Evolutionary conservation across 2,888 invertebrate genomes (phyloP).

Genomic region (Molorchus minor): DNA sequence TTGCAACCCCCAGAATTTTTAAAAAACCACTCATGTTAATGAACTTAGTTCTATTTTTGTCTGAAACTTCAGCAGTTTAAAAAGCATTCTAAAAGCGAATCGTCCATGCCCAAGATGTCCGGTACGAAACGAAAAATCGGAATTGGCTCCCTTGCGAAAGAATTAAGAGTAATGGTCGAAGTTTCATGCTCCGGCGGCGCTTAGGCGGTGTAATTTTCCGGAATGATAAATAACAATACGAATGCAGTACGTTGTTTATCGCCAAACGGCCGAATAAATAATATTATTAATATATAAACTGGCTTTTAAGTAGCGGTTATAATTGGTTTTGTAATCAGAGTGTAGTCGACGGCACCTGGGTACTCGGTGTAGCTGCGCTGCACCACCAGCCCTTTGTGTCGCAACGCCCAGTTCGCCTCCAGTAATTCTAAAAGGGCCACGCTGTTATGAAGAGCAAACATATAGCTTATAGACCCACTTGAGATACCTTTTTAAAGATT

Average conservation of each 20-base stretch:
- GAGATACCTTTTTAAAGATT: too few species aligned
- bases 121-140: too few species aligned
- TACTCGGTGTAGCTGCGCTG: constrained; percentile 32
- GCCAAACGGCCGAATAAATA: constrained; percentile 50
- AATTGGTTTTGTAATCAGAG: constrained; percentile 61
- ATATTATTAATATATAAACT: constrained; percentile 55
- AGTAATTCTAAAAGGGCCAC: constrained; percentile 42
- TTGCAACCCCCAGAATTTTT: too few species aligned
- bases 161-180: constrained; percentile 33
- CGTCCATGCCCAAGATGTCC: too few species aligned
- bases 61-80: too few species aligned
- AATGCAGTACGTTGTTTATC: constrained; percentile 28
- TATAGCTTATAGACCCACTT: too few species aligned
- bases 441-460: constrained; percentile 34
- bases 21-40: too few species aligned
- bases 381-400: constrained; percentile 29
- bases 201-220: constrained; percentile 29
- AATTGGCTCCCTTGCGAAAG: constrained; percentile 1
- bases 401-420: constrained; percentile 41
- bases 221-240: constrained; percentile 36
- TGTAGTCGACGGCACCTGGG: constrained; percentile 56
- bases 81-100: background rate
- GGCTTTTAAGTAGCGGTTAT: constrained; percentile 59
- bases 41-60: too few species aligned
- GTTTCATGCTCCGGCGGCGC: constrained; percentile 23